Percentiles rank a stretch among this genome's conserved stretches.
Conservation (phyloP, 2,888 invertebrate species). For the Cancer borealis region DNA sequence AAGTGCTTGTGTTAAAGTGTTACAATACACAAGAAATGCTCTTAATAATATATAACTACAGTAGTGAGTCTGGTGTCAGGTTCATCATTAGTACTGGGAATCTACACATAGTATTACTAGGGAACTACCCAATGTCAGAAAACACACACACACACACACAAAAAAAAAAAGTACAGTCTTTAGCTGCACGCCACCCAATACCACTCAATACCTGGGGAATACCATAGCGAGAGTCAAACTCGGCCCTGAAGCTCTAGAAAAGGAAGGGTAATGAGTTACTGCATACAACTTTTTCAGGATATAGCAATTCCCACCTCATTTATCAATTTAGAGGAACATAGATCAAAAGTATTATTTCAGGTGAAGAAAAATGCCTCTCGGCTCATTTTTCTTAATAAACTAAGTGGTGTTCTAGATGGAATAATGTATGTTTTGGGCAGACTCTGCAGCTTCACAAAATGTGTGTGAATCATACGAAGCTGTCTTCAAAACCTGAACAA, state of each 20-base stretch:
- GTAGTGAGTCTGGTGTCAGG: slow-evolving; percentile 47
- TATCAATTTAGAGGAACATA: not conserved
- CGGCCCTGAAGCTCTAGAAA: slow-evolving; percentile 93
- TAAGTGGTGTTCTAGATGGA: no score
- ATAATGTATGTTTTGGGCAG: no score
- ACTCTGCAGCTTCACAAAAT: no score
- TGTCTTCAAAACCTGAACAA: not conserved
- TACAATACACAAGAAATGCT: slow-evolving; percentile 54
- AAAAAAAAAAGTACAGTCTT: slow-evolving; percentile 14
- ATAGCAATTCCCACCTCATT: not conserved
- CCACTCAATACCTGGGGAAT: slow-evolving; percentile 87
- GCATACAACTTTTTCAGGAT: slow-evolving; percentile 36
- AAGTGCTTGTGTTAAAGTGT: not conserved
- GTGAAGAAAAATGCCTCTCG: not conserved
- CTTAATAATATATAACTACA: slow-evolving; percentile 48
- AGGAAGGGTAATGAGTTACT: slow-evolving; percentile 77
- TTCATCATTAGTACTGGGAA: slow-evolving; percentile 61
- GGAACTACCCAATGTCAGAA: slow-evolving; percentile 50
- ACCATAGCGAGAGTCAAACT: slow-evolving; percentile 94
- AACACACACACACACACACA: slow-evolving; percentile 61
- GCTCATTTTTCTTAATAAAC: no score
- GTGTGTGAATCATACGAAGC: no score
- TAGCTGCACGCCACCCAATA: slow-evolving; percentile 65
- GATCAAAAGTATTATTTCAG: not conserved
- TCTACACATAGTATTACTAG: slow-evolving; percentile 50